Base-by-base conservation (phyloP, 2,113 vertebrate species). In the Brachyistius frenatus region DNA sequence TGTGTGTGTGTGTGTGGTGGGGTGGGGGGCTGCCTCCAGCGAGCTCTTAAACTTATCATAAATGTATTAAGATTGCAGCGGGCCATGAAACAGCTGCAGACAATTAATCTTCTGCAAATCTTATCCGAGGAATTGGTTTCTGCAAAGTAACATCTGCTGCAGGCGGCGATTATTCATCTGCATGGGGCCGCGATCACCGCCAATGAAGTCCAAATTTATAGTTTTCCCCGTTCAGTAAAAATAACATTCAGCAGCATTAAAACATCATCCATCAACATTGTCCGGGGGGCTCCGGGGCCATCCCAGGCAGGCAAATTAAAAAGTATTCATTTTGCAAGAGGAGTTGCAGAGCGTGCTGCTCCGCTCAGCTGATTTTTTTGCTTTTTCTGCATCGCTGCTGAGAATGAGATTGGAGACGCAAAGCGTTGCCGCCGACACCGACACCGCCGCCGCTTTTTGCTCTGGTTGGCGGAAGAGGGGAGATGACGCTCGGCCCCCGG, bases 31-130 rank as follows among this genome's bases (percentile, higher is more conserved):
- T 94, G 96, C 96, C 96, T 95, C 96, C 90, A 88, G 94, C 93
- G 96, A 96, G 96, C 97, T 96, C 96, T 98, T 98, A 98, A 97
- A 99, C 97, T 97, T 96, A 97, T 99, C 98, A 98, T 97, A 99
- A 99, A 99, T 98, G 97, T 97, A 98, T 99, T 97, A 99, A 98
- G 97, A 99, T 99, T 97, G 97, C 97, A 95, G 95, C 96, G 96
- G 96, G 97, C 97, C 96, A 98, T 97, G 97, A 98, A 99, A 98
- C 98, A 99, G 97, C 97, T 99, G 98, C 96, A 99, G 96, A 98
- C 97, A 98, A 99, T 99, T 98, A 98, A 98, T 99, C 97, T 98
- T 97, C 96, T 95, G 96, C 97, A 97, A 97, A 98, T 97, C 97
- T 97, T 96, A 96, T 78, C 96, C 95, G 80, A 97, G 97, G 97